phyloP scores from a whole-genome alignment of 2,113 vertebrate genomes.

The Elaphurus davidianus region DNA sequence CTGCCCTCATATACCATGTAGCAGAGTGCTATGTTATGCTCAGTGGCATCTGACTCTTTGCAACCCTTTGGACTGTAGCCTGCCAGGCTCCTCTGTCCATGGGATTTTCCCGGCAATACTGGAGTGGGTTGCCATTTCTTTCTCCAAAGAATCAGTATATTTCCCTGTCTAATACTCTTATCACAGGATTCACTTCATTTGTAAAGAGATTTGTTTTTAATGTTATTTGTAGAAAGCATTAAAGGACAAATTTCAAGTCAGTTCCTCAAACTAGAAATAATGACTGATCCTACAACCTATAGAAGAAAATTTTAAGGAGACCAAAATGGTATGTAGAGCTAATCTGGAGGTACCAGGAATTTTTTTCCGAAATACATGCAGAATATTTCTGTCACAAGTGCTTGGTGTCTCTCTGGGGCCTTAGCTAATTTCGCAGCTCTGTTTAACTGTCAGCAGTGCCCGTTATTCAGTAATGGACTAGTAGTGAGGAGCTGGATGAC shows the following conservation, averaged over 20 bases:
- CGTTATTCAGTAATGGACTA: slow-evolving; percentile 77
- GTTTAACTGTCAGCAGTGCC: slow-evolving; percentile 75
- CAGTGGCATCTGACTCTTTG: not conserved
- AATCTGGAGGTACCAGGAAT: not conserved
- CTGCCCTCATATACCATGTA: not conserved
- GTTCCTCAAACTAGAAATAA: not conserved
- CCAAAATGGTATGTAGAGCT: not conserved
- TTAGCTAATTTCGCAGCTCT: slow-evolving; percentile 70
- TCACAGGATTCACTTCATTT: not conserved
- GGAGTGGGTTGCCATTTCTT: not conserved
- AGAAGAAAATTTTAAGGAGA: not conserved
- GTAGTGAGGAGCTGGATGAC: slow-evolving; percentile 75
- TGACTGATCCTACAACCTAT: not conserved
- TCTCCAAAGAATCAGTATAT: not conserved
- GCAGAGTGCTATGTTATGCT: not conserved
- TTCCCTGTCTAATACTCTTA: not conserved
- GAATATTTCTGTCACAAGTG: slow-evolving; percentile 42
- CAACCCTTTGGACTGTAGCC: not conserved
- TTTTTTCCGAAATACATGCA: not conserved
- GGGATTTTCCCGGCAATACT: not conserved
- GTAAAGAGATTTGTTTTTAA: not conserved
- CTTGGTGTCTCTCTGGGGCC: slow-evolving; percentile 35
- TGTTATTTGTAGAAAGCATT: not conserved
- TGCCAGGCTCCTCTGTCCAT: not conserved
- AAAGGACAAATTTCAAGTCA: not conserved